A percentile compares a stretch with the other conserved stretches of the same genome.
Evolutionary conservation across 2,888 invertebrate genomes (phyloP).

Genomic region (Lithodes maja): DNA sequence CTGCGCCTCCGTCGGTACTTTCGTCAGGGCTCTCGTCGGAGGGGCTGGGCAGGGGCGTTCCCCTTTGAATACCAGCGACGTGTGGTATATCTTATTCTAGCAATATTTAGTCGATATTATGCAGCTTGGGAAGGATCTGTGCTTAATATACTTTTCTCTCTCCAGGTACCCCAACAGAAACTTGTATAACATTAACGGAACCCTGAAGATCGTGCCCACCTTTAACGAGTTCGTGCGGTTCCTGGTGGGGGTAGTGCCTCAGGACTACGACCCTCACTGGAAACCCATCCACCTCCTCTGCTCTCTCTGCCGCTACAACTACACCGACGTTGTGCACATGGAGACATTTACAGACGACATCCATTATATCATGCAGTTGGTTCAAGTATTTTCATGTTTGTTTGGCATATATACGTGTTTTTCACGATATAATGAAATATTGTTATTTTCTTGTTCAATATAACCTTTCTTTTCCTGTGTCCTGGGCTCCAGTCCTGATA

Average conservation of each 20-base stretch:
- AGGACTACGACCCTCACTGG: slow-evolving; percentile 48
- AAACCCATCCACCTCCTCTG: slow-evolving; percentile 26
- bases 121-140: not conserved
- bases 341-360: not conserved
- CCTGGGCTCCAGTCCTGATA: too few species aligned
- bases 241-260: not conserved
- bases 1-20: too few species aligned
- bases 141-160: not conserved
- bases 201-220: slow-evolving; percentile 19
- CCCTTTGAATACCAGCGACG: too few species aligned
- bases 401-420: too few species aligned
- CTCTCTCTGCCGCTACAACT: slow-evolving; percentile 23
- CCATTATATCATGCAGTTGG: not conserved
- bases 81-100: too few species aligned
- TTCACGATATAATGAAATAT: too few species aligned
- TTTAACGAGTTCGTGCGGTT: slow-evolving; percentile 17
- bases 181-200: not conserved
- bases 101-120: too few species aligned
- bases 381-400: not conserved
- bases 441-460: too few species aligned
- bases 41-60: too few species aligned
- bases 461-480: too few species aligned
- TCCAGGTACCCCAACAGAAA: not conserved
- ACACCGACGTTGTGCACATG: slow-evolving; percentile 28
- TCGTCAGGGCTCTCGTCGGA: too few species aligned